Conservation (phyloP, 1,140 invertebrate genomes). For the Saccostrea echinata region DNA sequence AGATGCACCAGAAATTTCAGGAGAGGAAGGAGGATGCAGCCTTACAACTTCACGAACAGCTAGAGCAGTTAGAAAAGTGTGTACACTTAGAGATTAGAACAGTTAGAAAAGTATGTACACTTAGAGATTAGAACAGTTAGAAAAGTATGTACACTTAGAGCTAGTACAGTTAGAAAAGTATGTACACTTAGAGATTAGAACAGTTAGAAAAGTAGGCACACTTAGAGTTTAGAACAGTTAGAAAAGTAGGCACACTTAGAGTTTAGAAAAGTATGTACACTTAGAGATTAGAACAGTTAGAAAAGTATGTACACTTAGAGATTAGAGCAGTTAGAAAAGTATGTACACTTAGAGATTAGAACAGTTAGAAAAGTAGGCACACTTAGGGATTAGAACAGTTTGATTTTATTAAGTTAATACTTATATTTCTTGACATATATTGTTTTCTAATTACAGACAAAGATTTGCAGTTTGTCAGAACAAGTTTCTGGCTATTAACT, state of each 20-base stretch:
- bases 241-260: slow-evolving; percentile 68
- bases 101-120: slow-evolving; percentile 73
- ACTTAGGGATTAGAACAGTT: too few species aligned
- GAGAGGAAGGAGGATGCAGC: slow-evolving; percentile 77
- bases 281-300: slow-evolving; percentile 69
- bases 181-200: slow-evolving; percentile 57
- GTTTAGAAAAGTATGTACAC: slow-evolving; percentile 72
- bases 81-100: slow-evolving; percentile 61
- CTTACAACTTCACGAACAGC: slow-evolving; percentile 73
- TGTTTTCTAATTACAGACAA: slow-evolving; percentile 66
- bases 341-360: too few species aligned
- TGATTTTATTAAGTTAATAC: too few species aligned
- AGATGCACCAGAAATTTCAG: slow-evolving; percentile 72
- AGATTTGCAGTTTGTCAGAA: slow-evolving; percentile 73
- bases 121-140: slow-evolving; percentile 70
- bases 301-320: slow-evolving; percentile 65
- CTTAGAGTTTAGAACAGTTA: slow-evolving; percentile 68
- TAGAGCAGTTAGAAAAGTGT: slow-evolving; percentile 78
- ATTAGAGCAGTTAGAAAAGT: too few species aligned
- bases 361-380: too few species aligned
- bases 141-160: neutral
- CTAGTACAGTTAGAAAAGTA: slow-evolving; percentile 67
- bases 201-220: slow-evolving; percentile 73
- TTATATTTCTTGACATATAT: too few species aligned
- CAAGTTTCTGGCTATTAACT: slow-evolving; percentile 71